Evolutionary conservation across 2,888 invertebrate genomes (phyloP).

Genomic region (Chirona hameri): DNA sequence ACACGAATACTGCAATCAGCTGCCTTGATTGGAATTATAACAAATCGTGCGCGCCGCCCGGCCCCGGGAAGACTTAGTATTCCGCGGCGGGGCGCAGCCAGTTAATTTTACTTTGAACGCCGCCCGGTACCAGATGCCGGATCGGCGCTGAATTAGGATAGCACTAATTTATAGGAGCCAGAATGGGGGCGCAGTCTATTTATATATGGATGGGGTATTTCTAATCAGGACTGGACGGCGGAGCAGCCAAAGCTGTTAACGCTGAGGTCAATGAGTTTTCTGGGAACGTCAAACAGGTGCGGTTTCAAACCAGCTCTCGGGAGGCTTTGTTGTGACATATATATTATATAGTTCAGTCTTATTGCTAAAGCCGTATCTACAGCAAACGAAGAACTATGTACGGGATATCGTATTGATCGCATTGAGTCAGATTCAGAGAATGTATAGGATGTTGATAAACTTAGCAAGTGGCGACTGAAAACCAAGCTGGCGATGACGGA

Average conservation of each 20-base stretch:
- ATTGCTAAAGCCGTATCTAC: too few relatives aligned
- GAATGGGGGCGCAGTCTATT: not conserved
- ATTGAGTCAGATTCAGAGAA: too few relatives aligned
- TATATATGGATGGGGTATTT: not conserved
- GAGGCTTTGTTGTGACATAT: too few relatives aligned
- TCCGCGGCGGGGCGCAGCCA: not conserved
- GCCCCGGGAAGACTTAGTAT: not conserved
- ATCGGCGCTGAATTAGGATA: not conserved
- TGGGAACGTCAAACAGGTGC: not conserved
- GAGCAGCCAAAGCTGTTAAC: not conserved
- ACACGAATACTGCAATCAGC: not conserved
- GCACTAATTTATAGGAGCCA: not conserved
- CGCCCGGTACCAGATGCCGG: not conserved
- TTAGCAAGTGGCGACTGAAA: too few relatives aligned
- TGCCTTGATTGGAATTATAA: not conserved
- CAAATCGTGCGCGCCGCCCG: slow-evolving; percentile 1
- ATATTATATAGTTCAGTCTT: too few relatives aligned
- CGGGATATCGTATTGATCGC: too few relatives aligned
- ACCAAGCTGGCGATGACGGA: too few relatives aligned
- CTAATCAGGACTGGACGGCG: not conserved
- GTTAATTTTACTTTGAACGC: slow-evolving; percentile 1
- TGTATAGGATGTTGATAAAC: too few relatives aligned
- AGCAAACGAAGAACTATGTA: too few relatives aligned
- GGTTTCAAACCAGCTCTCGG: too few relatives aligned
- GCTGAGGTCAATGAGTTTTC: not conserved